phyloP scores from a whole-genome alignment of 64 coral and sea anemone species.

The Stichodactyla mertensii region DNA sequence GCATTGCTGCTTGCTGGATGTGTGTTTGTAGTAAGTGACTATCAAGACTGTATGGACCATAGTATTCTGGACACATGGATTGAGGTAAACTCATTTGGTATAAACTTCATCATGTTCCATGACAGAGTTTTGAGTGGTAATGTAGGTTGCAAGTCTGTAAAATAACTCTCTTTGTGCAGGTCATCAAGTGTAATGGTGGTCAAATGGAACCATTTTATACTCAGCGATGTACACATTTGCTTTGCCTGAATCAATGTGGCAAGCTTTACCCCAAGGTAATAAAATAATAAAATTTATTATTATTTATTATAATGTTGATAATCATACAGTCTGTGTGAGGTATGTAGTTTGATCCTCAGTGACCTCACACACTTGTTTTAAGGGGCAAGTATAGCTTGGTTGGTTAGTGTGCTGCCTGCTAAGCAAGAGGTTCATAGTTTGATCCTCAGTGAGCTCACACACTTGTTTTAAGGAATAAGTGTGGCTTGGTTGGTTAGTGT shows the following conservation, averaged over 20 bases:
- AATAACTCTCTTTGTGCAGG: slow-evolving; percentile 20
- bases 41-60: slow-evolving; percentile 66
- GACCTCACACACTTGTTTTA: neutral
- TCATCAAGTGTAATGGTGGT: slow-evolving; percentile 83
- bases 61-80: slow-evolving; percentile 73
- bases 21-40: slow-evolving; percentile 85
- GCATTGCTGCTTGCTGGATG: slow-evolving; percentile 50
- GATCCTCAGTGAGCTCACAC: too few relatives aligned
- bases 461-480: too few relatives aligned
- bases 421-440: too few relatives aligned
- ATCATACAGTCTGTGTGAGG: too few relatives aligned
- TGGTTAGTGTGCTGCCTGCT: too few relatives aligned
- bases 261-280: slow-evolving; percentile 26
- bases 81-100: slow-evolving; percentile 30
- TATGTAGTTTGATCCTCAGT: neutral
- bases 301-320: too few relatives aligned
- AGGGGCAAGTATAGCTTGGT: too few relatives aligned
- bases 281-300: neutral
- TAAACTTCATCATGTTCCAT: neutral
- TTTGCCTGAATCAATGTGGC: slow-evolving; percentile 72
- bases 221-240: slow-evolving; percentile 61
- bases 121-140: neutral
- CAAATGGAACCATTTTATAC: slow-evolving; percentile 56
- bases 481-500: too few relatives aligned
- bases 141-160: neutral